These are phyloP conservation scores for Drosophila nannoptera DNA, from an alignment of 1,140 invertebrate genomes.

Conservation along the genomic window DNA sequence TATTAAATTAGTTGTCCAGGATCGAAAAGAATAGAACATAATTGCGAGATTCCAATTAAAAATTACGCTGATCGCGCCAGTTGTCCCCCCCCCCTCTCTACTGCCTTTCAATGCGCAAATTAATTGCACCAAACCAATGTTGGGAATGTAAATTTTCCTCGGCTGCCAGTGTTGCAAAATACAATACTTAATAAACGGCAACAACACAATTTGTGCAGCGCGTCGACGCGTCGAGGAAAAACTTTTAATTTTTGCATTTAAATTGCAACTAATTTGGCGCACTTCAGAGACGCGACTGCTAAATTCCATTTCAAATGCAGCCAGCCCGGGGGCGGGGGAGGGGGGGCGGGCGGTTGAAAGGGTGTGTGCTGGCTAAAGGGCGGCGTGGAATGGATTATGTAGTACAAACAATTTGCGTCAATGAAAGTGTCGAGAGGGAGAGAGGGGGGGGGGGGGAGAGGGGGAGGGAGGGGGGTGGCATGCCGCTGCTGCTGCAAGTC, in stretches of 20 bases:
- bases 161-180: constrained; percentile 16
- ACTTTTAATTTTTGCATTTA: constrained; percentile 69
- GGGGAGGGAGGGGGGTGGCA: too few relatives aligned
- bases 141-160: constrained; percentile 21
- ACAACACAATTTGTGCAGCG: constrained; percentile 10
- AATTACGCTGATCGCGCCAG: neutral
- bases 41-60: neutral
- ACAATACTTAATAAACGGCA: constrained; percentile 41
- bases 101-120: constrained; percentile 23
- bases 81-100: neutral
- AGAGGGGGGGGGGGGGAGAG: neutral
- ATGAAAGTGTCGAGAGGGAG: constrained; percentile 58
- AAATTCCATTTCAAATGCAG: constrained; percentile 65
- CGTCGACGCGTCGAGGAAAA: constrained; percentile 20
- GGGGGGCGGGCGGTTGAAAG: neutral
- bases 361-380: neutral
- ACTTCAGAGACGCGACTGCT: constrained; percentile 29
- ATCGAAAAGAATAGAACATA: too few relatives aligned
- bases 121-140: constrained; percentile 25
- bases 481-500: too few relatives aligned
- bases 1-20: too few relatives aligned
- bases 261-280: constrained; percentile 74
- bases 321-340: neutral
- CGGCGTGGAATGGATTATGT: constrained; percentile 32
- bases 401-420: constrained; percentile 73